Evolutionary conservation across 2,797 vertebrate genomes (phyloP).

Genomic region (Characodon lateralis): DNA sequence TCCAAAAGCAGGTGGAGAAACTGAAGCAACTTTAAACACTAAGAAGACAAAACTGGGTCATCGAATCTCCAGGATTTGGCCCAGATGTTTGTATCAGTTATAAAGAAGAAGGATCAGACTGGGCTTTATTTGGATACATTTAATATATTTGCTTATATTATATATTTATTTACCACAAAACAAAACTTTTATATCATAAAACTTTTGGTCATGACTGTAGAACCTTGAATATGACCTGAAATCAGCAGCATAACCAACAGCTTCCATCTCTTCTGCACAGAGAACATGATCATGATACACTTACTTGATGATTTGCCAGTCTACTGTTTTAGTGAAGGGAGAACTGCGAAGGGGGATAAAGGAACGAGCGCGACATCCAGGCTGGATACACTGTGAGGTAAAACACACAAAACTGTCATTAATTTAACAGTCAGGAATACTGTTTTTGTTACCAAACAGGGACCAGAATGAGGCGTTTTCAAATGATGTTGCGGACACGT

Average conservation of each 20-base stretch:
- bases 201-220: neutral
- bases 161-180: too few relatives aligned
- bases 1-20: too few relatives aligned
- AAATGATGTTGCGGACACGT: too few relatives aligned
- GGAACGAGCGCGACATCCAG: conserved; percentile 86
- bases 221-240: neutral
- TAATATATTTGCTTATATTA: neutral
- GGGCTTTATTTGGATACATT: too few relatives aligned
- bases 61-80: too few relatives aligned
- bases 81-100: too few relatives aligned
- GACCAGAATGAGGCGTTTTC: neutral
- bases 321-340: conserved; percentile 91
- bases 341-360: conserved; percentile 87
- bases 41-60: too few relatives aligned
- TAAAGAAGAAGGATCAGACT: too few relatives aligned
- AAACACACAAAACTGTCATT: conserved; percentile 30
- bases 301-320: conserved; percentile 97
- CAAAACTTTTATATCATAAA: too few relatives aligned
- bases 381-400: conserved; percentile 82
- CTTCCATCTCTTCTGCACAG: neutral
- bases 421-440: too few relatives aligned
- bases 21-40: too few relatives aligned
- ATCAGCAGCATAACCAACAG: neutral
- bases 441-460: neutral
- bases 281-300: conserved; percentile 28